These are phyloP conservation scores for Grammatotria lemairii DNA, from an alignment of 2,113 vertebrate genomes.

Conservation along the genomic window DNA sequence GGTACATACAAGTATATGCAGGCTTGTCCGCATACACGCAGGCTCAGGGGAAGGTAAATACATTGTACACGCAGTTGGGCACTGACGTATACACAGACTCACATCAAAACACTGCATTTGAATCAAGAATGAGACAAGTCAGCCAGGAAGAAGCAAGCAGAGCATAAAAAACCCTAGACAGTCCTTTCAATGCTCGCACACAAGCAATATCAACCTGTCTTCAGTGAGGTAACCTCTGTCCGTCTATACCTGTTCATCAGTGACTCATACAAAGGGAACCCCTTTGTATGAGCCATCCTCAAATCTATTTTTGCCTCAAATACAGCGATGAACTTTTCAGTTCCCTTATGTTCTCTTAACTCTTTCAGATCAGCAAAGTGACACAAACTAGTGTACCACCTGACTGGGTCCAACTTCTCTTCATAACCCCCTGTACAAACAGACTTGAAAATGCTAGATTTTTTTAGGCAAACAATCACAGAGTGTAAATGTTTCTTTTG, in stretches of 20 bases:
- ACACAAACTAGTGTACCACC: not conserved
- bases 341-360: not conserved
- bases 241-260: not conserved
- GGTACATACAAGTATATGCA: not conserved
- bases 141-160: not conserved
- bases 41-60: not conserved
- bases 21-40: not conserved
- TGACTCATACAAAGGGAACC: not conserved
- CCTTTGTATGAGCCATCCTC: not conserved
- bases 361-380: not conserved
- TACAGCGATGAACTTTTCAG: not conserved
- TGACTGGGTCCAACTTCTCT: not conserved
- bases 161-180: slow-evolving; percentile 7
- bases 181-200: slow-evolving; percentile 10
- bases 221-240: not conserved
- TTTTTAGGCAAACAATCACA: not conserved
- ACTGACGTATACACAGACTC: not conserved
- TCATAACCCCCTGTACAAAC: not conserved
- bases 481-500: not conserved
- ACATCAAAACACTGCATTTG: slow-evolving; percentile 6
- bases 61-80: not conserved
- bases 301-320: not conserved
- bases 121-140: not conserved
- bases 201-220: slow-evolving; percentile 10
- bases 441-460: not conserved